Base-by-base conservation (phyloP, 1,140 invertebrate genomes). In the Acromyrmex echinatior region DNA sequence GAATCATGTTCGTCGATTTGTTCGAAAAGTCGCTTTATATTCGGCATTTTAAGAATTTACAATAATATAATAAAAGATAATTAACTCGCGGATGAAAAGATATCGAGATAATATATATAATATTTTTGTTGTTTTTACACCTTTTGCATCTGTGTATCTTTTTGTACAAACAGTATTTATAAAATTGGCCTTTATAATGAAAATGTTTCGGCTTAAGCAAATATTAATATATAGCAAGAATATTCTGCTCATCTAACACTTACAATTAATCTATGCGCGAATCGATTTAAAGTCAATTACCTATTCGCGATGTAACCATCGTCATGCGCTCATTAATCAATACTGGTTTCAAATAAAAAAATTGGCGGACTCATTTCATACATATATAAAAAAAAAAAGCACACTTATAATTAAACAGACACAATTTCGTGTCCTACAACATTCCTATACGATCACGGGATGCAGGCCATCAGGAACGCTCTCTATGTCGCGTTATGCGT, bases 331-430 rank as follows among this genome's bases (percentile, higher is more conserved):
- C 74, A 77, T 86, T 89, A 82, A 84, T 76, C 80, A 76, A 74
- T 76, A 76, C 80, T 76, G 80, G 58, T 84, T 84, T 70, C 7
- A n/a, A 12, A 16, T 18, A 1, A 10, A 28, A 74, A 82, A 62
- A 39, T 28, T 51, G 28, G 0, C n/a, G n/a, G 51, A 56, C 51
- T 70, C 70, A 85, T 86, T 81, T 62, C 62, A 74, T 14, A 39
- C 25, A 31, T 35, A 60, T 1, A 7, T 31, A 5, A 4, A 31
- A 4, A 4, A 71, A 89, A 71, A 56, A 21, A 21, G 21, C 35
- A 49, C 21, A n/a, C 28, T 77, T 73, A 80, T 90, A 90, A 90
- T 89, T 89, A 87, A 82, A 88, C 84, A 86, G 76, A 90, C 77
- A 86, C 62, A 89, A 77, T 86, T 76, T 89, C 80, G 49, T 63